Evolutionary conservation across 2,113 vertebrate species (phyloP).

Genomic region (Paralichthys olivaceus): DNA sequence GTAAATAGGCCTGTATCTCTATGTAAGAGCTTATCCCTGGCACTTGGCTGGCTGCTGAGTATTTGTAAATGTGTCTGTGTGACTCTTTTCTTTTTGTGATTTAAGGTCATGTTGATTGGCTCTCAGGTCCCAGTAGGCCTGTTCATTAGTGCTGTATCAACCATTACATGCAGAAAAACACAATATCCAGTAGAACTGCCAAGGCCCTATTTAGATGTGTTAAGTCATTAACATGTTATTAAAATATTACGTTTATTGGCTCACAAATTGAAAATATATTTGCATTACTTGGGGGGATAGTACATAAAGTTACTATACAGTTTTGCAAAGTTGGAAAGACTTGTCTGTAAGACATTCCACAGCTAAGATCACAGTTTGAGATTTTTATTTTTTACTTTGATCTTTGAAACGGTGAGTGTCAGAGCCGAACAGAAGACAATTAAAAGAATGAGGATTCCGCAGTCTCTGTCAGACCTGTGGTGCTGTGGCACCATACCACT

Average conservation of each 20-base stretch:
- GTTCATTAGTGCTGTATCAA: conserved; percentile 8
- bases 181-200: not conserved
- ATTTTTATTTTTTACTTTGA: too few species aligned
- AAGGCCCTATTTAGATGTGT: not conserved
- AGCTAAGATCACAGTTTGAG: too few species aligned
- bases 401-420: too few species aligned
- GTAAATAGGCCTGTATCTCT: conserved; percentile 38
- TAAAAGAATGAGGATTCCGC: too few species aligned
- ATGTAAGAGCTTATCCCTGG: conserved; percentile 21
- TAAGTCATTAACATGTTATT: not conserved
- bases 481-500: too few species aligned
- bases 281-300: too few species aligned
- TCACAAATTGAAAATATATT: not conserved
- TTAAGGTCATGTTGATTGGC: conserved; percentile 14
- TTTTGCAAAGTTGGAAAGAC: too few species aligned
- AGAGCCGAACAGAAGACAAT: too few species aligned
- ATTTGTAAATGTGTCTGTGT: conserved; percentile 31
- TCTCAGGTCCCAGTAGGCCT: not conserved
- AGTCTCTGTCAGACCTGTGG: too few species aligned
- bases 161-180: not conserved
- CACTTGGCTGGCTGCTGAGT: conserved; percentile 15
- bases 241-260: not conserved
- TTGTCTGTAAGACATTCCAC: too few species aligned
- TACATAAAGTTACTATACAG: too few species aligned
- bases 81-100: conserved; percentile 9